A percentile compares a stretch with the other conserved stretches of the same genome.
These are phyloP conservation scores for Mythimna loreyi DNA, from an alignment of 2,888 invertebrate species.

Conservation along the genomic window DNA sequence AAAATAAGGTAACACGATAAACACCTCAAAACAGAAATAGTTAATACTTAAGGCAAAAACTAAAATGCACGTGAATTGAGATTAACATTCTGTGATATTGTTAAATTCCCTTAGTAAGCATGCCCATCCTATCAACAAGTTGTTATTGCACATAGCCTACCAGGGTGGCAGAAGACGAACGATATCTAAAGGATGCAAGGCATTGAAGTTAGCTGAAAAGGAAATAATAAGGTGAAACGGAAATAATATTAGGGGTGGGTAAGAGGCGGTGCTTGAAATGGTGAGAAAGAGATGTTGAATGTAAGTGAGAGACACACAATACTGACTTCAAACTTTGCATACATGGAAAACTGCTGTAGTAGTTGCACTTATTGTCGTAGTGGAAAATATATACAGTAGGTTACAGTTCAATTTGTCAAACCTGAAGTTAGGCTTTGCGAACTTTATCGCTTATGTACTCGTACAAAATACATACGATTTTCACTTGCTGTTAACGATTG, in stretches of 20 bases:
- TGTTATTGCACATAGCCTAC: constrained; percentile 36
- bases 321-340: not conserved
- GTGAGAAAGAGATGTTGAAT: constrained; percentile 2
- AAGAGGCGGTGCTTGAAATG: not conserved
- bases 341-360: not conserved
- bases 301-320: not conserved
- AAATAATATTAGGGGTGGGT: constrained; percentile 4
- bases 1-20: not conserved
- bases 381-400: not conserved
- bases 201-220: constrained; percentile 14
- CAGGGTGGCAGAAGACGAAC: constrained; percentile 28
- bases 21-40: not conserved
- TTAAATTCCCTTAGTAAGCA: constrained; percentile 5
- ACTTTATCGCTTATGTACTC: too few relatives aligned
- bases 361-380: not conserved
- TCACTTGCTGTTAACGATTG: too few relatives aligned
- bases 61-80: not conserved
- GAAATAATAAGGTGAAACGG: constrained; percentile 23
- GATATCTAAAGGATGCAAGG: not conserved
- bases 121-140: constrained; percentile 35
- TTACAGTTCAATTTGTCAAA: too few relatives aligned
- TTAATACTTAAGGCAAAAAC: not conserved
- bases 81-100: constrained; percentile 3
- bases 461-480: too few relatives aligned
- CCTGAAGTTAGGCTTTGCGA: too few relatives aligned